phyloP scores from a whole-genome alignment of 1,140 invertebrate genomes.

The Drosophila carrolli region DNA sequence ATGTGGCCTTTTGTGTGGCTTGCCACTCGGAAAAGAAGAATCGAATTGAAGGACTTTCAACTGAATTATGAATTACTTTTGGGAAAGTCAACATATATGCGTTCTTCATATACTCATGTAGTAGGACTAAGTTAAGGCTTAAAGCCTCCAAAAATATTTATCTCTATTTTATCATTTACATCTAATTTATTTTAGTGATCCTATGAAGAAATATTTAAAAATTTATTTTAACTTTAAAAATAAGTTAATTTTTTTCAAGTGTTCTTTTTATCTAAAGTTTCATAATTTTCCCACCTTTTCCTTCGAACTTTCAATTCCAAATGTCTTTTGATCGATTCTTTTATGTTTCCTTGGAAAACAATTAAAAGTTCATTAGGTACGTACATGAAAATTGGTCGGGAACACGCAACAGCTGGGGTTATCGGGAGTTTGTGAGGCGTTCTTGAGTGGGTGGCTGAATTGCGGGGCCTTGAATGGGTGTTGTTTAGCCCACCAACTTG shows the following conservation, averaged over 20 bases:
- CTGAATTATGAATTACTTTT: constrained; percentile 16
- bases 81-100: background rate
- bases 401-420: constrained; percentile 55
- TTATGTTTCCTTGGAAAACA: constrained; percentile 56
- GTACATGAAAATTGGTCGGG: constrained; percentile 58
- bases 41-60: constrained; percentile 8
- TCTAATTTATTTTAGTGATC: background rate
- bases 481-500: constrained; percentile 44
- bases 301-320: constrained; percentile 44
- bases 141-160: too few species aligned
- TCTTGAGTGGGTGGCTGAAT: constrained; percentile 16
- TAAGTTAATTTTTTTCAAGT: too few species aligned
- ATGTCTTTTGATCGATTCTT: constrained; percentile 60
- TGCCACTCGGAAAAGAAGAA: constrained; percentile 34
- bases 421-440: constrained; percentile 10
- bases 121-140: too few species aligned
- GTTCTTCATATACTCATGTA: background rate
- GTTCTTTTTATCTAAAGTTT: background rate
- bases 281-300: background rate
- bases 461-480: constrained; percentile 11
- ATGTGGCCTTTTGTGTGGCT: constrained; percentile 52
- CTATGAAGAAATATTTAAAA: too few species aligned
- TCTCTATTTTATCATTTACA: background rate
- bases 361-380: constrained; percentile 79
- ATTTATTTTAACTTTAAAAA: too few species aligned